Conservation (phyloP, 2,797 vertebrate genomes). For the Sebastes vulpes region DNA sequence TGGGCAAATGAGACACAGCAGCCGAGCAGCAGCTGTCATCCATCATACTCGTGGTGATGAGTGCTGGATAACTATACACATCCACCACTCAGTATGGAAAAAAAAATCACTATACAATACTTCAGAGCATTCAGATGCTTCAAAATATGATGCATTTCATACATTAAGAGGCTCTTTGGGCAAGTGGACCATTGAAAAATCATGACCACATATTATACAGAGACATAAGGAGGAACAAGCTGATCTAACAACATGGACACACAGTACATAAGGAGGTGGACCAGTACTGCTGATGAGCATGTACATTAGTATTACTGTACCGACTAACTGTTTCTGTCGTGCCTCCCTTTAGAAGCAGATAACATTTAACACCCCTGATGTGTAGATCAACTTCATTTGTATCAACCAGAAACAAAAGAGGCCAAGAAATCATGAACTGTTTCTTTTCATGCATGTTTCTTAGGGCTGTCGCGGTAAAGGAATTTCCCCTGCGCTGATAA, state of each 20-base stretch:
- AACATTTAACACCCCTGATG: not conserved
- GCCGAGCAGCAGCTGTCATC: constrained; percentile 63
- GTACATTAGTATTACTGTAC: no score
- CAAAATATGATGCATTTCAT: constrained; percentile 21
- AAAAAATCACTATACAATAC: constrained; percentile 4
- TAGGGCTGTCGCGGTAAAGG: no score
- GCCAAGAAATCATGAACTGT: not conserved
- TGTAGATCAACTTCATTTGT: constrained; percentile 7
- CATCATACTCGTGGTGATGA: constrained; percentile 53
- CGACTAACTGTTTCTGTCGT: not conserved
- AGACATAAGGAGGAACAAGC: not conserved
- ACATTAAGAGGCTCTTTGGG: constrained; percentile 23
- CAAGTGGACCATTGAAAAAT: constrained; percentile 17
- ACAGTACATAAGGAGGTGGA: not conserved
- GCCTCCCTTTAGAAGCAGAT: not conserved
- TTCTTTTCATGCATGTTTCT: constrained; percentile 4
- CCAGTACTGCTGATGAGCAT: not conserved
- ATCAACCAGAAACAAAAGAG: not conserved
- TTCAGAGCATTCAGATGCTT: constrained; percentile 14
- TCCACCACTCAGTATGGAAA: constrained; percentile 13
- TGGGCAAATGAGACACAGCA: constrained; percentile 66
- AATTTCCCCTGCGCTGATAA: no score
- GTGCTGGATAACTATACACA: constrained; percentile 46
- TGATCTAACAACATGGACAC: constrained; percentile 3
- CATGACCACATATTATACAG: not conserved